Base-by-base conservation (phyloP, 2,888 invertebrate species). In the Graphium colonna region DNA sequence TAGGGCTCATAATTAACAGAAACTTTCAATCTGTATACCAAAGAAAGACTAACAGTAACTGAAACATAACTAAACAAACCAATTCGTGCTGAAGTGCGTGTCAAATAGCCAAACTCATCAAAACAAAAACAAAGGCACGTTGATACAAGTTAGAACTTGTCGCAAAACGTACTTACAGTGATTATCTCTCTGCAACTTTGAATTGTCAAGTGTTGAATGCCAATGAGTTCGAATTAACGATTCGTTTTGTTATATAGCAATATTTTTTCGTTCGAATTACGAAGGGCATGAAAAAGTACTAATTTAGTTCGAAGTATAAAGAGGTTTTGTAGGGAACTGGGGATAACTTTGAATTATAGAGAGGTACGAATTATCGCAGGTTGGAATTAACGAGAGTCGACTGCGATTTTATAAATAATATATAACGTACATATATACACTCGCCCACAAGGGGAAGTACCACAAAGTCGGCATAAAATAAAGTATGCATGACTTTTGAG, bases 141-240 rank as follows among this genome's bases (percentile, higher is more conserved):
- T 49, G 15, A 49, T 41, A 41, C 21, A 39, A 31, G 33, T 28
- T 50, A 41, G 12, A 50, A 50, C 31, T 50, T 50, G 49, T 41
- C 49, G 3, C 31, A 17, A 50, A 50, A 50, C 41, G 21, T 21
- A 21, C 21, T 21, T 21, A 21, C 21, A 21, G 5, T 21, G 5
- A 3, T 21, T 21, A 36, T 55, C 55, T 58, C 47, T 58, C 49
- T 56, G 52, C 55, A 52, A 55, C 52, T 55, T 60, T 52, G 52
- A 60, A 53, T 58, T 60, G 55, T 56, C 53, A 51, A 58, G 55
- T 55, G 56, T 56, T 55, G 41, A 43, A 54, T 51, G 54, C 54
- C 43, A 33, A 55, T 56, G 55, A 58, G 58, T 56, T 56, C 43
- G 51, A 61, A 58, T 51, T 59, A 58, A 59, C 54, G 61, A 52